Evolutionary conservation across 1,140 invertebrate genomes (phyloP), one percentile per base, ranked within the genome.

Genomic region (Drosophila bipectinata): DNA sequence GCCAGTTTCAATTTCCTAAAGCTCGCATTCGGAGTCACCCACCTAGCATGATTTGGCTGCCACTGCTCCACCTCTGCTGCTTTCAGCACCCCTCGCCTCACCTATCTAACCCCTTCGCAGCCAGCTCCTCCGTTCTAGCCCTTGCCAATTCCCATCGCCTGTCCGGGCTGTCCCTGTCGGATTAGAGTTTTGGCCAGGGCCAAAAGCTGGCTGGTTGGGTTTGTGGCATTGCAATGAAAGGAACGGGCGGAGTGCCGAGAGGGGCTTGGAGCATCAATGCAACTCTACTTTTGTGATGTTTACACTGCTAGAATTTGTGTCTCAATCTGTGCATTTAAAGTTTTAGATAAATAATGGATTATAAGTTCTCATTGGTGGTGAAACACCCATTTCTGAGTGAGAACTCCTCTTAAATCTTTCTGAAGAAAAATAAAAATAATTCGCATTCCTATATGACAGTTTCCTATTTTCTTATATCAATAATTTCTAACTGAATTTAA

Each of bases 1-100:
- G 67, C 67, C 67, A 69, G 63, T 69, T 69, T 69, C 63, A 69
- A 69, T 69, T 69, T 69, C 67, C 67, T 51, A 69, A 69, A 57
- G 63, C 63, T 56, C 30, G 63, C 51, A 69, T 32, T 69, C 41
- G 51, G 41, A 37, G 41, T 51, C 63, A 39, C 41, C 41, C 66
- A 68, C 62, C 63, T 69, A 57, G 52, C 41, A 48, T 61, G 32
- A 63, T 51, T 51, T 15, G 34, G 34, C 12, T 7, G 10, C 15
- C 34, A 15, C 61, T 47, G 12, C 5, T 14, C 39, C 18, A 9
- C 34, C 24, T 18, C 24, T 53, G 26, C 59, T n/a, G 34, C 12
- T 37, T 32, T 18, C n/a, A 28, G 9, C 58, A 41, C n/a, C 45
- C 56, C 26, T 28, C n/a, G 14, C 41, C 41, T 59, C 45, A 41